Conservation (phyloP, 2,797 vertebrate genomes). For the Sphenodon punctatus region DNA sequence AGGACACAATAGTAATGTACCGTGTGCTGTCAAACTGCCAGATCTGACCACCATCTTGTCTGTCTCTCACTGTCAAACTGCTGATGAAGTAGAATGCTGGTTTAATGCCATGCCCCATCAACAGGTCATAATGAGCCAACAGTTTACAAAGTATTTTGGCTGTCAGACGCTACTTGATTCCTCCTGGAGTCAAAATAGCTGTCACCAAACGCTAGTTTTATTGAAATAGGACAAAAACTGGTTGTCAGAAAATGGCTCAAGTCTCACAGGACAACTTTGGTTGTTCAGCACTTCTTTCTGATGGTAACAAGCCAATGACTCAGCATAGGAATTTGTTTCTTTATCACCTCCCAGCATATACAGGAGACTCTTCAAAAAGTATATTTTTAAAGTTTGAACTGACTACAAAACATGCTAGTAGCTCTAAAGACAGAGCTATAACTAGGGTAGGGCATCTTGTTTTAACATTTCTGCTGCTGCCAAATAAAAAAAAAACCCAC, state of each 20-base stretch:
- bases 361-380: too few species aligned
- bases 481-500: too few species aligned
- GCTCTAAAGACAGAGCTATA: too few species aligned
- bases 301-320: too few species aligned
- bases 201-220: background rate
- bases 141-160: background rate
- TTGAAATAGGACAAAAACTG: background rate
- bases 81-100: background rate
- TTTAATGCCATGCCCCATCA: rapidly evolving
- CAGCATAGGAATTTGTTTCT: too few species aligned
- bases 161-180: background rate
- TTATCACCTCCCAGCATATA: too few species aligned
- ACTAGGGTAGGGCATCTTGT: too few species aligned
- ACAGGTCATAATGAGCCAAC: background rate
- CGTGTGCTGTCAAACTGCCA: background rate
- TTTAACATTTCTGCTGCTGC: too few species aligned
- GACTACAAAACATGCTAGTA: too few species aligned
- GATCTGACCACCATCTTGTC: background rate
- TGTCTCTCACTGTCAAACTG: background rate
- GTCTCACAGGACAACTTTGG: too few species aligned
- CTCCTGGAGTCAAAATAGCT: background rate
- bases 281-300: too few species aligned
- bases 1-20: background rate
- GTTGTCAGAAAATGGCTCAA: background rate
- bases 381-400: too few species aligned